phyloP scores from a whole-genome alignment of 2,888 invertebrate species.

The Bugulina stolonifera region DNA sequence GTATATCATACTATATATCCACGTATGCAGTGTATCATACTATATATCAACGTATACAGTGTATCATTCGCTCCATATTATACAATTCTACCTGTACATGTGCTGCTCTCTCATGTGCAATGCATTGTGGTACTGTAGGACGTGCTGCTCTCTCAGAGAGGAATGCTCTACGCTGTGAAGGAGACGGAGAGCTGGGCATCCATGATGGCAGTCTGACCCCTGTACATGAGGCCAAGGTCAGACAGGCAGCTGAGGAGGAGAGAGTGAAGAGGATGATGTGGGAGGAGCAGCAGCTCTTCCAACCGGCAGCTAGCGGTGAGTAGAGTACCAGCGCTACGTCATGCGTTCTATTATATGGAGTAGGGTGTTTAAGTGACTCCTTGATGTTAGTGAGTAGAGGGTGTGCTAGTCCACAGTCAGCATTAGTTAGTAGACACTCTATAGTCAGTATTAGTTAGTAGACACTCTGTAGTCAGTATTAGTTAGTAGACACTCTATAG shows the following conservation, averaged over 20 bases:
- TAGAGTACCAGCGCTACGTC: too few species aligned
- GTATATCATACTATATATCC: not conserved
- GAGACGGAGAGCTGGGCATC: not conserved
- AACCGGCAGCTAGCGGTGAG: too few species aligned
- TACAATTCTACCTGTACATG: not conserved
- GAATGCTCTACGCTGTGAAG: not conserved
- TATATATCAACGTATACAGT: not conserved
- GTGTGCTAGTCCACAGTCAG: too few species aligned
- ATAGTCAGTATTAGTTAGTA: too few species aligned
- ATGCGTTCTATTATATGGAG: too few species aligned
- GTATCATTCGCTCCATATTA: too few species aligned
- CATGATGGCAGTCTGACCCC: slow-evolving; percentile 8
- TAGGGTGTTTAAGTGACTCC: too few species aligned
- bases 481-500: too few species aligned
- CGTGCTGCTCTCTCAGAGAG: not conserved
- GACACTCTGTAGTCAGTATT: too few species aligned
- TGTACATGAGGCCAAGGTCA: not conserved
- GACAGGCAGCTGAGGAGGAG: slow-evolving; percentile 20
- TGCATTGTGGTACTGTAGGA: not conserved
- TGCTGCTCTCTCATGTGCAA: too few species aligned
- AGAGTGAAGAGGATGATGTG: not conserved
- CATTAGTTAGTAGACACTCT: too few species aligned
- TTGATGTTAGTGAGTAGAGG: too few species aligned
- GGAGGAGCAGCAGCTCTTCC: not conserved
- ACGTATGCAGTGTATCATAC: not conserved